Evolutionary conservation across 2,797 vertebrate species (phyloP), one percentile per base, ranked within the genome.

Genomic region (Crenichthys baileyi): DNA sequence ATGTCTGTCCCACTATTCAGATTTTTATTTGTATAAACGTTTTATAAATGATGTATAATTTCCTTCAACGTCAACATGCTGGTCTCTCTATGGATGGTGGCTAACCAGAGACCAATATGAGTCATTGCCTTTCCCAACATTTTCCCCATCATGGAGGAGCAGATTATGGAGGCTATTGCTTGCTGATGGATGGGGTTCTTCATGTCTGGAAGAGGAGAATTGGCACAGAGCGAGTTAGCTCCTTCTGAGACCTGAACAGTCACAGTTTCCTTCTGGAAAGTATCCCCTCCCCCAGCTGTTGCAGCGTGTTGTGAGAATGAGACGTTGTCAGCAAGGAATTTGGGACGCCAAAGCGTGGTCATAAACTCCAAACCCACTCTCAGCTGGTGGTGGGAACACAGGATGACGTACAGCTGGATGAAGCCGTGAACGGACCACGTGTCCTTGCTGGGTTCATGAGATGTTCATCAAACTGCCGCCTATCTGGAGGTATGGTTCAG

Each of bases 281-380:
- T 60, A 79, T 83, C 81, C 4, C 56, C 82, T 3, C 53, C 82
- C 72, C 83, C 92, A 90, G 92, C 91, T 93, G 92, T 92, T 83
- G 41, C 0, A 55, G 63, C 61, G 63, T 80, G 85, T 89, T 92
- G 72, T 91, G 89, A 91, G 90, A 92, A 93, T 58, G 29, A 77
- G 48, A 73, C 77, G 13, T 81, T 75, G 86, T 93, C 92, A 94
- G 93, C 91, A 93, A 93, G 91, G 88, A 82, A 60, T 79, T 82
- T 79, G 73, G 72, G 87, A 90, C 84, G 91, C 84, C 84, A 86
- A 61, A 83, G 70, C 67, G 85, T 80, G 82, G 82, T 88, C 75
- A 68, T 68, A 78, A 85, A 81, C 48, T 55, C 79, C 67, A 50
- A 39, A 70, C 75, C 76, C 77, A 12, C 76, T 24, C 78, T 91